A percentile compares a stretch with the other conserved stretches of the same genome.
Evolutionary conservation across 1,140 invertebrate genomes (phyloP).

Genomic region (Drosophila rufa): DNA sequence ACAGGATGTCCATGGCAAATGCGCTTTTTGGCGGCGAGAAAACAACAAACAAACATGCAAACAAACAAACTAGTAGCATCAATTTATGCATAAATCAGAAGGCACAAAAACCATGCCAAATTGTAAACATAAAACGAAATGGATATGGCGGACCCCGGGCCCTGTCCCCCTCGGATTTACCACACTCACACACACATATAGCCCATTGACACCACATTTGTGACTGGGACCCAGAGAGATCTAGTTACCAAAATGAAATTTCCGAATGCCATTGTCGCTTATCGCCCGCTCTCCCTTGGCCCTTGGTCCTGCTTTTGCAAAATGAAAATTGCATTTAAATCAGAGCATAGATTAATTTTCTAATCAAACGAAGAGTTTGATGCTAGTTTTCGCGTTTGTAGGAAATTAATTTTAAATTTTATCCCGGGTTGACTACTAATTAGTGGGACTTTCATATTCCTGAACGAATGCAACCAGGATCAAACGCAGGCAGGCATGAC

Average conservation of each 20-base stretch:
- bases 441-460: conserved; percentile 5
- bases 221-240: conserved; percentile 20
- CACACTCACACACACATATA: not conserved
- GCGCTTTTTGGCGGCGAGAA: conserved; percentile 58
- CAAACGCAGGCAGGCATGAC: not conserved
- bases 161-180: not conserved
- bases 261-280: conserved; percentile 56
- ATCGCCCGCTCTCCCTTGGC: conserved; percentile 22
- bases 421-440: conserved; percentile 17
- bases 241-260: conserved; percentile 63
- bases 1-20: conserved; percentile 62
- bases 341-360: conserved; percentile 42
- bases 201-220: conserved; percentile 44
- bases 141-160: conserved; percentile 7
- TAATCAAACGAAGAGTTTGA: conserved; percentile 24
- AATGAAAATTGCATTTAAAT: conserved; percentile 46
- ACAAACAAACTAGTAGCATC: conserved; percentile 64
- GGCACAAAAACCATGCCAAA: conserved; percentile 68
- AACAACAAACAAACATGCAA: conserved; percentile 39
- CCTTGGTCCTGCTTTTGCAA: not conserved
- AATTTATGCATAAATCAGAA: conserved; percentile 74
- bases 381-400: not conserved
- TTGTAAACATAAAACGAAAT: conserved; percentile 64
- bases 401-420: conserved; percentile 50
- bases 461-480: not conserved